A percentile compares a stretch with the other conserved stretches of the same genome.
These are phyloP conservation scores for Stenoptilia bipunctidactyla DNA, from an alignment of 2,888 invertebrate genomes.

Conservation along the genomic window DNA sequence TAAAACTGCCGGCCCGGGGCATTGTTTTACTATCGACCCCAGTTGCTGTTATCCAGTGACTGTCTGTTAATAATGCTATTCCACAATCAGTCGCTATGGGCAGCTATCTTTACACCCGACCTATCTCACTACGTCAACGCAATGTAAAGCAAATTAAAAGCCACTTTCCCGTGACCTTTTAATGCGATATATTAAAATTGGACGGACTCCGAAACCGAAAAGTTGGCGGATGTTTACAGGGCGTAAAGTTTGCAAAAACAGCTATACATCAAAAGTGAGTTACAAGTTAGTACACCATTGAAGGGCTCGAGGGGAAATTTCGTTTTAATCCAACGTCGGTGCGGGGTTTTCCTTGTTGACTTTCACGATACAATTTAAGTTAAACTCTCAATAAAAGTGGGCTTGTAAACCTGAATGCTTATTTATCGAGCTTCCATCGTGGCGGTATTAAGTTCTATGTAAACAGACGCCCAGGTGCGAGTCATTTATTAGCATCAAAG, in stretches of 20 bases:
- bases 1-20: slow-evolving; percentile 39
- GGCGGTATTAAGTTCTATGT: neutral
- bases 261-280: slow-evolving; percentile 65
- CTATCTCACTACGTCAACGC: neutral
- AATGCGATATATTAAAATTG: slow-evolving; percentile 31
- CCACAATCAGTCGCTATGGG: too few relatives aligned
- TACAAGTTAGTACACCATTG: slow-evolving; percentile 33
- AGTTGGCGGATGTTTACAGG: slow-evolving; percentile 53
- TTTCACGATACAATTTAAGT: slow-evolving; percentile 35
- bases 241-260: slow-evolving; percentile 54
- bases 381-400: slow-evolving; percentile 27
- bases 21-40: slow-evolving; percentile 46
- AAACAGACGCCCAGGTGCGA: slow-evolving; percentile 2
- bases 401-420: slow-evolving; percentile 13
- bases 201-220: slow-evolving; percentile 37
- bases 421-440: neutral
- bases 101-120: too few relatives aligned
- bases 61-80: too few relatives aligned
- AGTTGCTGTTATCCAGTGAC: neutral
- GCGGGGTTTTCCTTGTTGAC: slow-evolving; percentile 34
- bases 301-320: slow-evolving; percentile 27
- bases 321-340: slow-evolving; percentile 47
- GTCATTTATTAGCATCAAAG: slow-evolving; percentile 4
- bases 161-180: slow-evolving; percentile 17
- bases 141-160: slow-evolving; percentile 9